These are phyloP conservation scores for Corvus hawaiiensis DNA, from an alignment of 2,113 vertebrate species.

Conservation along the genomic window DNA sequence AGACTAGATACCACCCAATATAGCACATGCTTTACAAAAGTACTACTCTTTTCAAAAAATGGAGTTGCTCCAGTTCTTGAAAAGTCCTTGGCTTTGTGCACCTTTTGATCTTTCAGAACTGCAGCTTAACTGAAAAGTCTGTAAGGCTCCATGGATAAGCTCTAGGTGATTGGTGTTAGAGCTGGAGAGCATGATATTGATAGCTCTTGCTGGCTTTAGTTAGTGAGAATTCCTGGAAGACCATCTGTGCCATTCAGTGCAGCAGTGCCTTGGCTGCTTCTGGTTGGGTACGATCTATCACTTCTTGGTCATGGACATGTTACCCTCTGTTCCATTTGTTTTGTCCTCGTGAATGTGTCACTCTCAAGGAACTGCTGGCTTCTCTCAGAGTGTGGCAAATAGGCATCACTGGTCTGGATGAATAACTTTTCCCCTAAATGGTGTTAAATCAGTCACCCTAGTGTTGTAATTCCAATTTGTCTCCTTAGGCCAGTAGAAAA, in stretches of 20 bases:
- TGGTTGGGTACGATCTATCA: accelerated
- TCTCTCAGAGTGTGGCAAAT: not conserved
- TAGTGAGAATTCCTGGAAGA: not conserved
- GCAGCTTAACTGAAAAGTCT: not conserved
- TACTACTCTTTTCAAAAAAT: not conserved
- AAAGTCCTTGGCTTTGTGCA: not conserved
- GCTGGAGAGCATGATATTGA: not conserved
- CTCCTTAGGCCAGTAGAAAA: not conserved
- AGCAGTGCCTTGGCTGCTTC: not conserved
- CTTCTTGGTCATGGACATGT: not conserved
- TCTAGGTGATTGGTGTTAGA: not conserved
- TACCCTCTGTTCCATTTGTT: not conserved
- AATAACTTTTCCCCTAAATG: not conserved
- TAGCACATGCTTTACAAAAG: not conserved
- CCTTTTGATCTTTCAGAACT: not conserved
- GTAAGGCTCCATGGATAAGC: not conserved
- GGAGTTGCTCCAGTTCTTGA: not conserved
- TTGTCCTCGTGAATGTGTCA: not conserved
- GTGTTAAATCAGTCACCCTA: not conserved
- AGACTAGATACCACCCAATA: not conserved
- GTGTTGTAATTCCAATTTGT: not conserved
- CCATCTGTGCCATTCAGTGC: not conserved
- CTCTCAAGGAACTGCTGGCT: not conserved
- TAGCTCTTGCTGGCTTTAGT: not conserved
- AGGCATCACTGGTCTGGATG: not conserved